Base-by-base conservation (phyloP, 2,797 vertebrate genomes). In the Mormyrops attenuatus region DNA sequence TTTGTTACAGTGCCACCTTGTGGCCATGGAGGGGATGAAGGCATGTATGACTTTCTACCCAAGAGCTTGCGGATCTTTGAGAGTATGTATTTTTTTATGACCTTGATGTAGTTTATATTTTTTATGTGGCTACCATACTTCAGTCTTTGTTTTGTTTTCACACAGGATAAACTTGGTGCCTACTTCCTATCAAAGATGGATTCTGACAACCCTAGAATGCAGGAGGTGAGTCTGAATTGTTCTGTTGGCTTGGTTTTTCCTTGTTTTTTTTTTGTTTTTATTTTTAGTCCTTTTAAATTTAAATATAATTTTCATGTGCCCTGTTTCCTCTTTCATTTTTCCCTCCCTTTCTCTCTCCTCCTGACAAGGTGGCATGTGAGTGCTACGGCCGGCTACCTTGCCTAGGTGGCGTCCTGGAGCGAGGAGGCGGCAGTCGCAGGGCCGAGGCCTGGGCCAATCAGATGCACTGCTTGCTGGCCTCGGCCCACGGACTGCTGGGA, bases 11-110 rank as follows among this genome's bases (percentile, higher is more conserved):
- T 96, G 95, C 91, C 95, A 97, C 88, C 92, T 97, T 4, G 95
- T 96, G 2, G 96, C 97, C 2, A 95, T 98, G 96, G 97, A 98
- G 90, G 98, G 97, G 47, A 97, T 98, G 96, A 96, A 93, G 0
- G 96, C 97, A 2, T 99, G 98, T 89, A 97, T 99, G 97, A 96
- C 89, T 13, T 97, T 94, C 90, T 99, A 97, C 90, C 97, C 97
- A 5, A 93, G 97, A 89, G 97, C 97, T 26, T 98, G 98, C 89
- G 98, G 97, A 30, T 97, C 97, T 73, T 94, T 98, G 80, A 95
- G 96, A 95, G 98, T 96, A 89, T 94, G 91, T 88, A 8, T 38
- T 44, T 38, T 41, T 82, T n/a, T 22, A 53, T 88, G 4, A 4
- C 6, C 15, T 41, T 52, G 44, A 34, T 73, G 38, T 55, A 53